Base-by-base conservation (phyloP, 2,797 vertebrate genomes). In the Paramormyrops hopkinsi region DNA sequence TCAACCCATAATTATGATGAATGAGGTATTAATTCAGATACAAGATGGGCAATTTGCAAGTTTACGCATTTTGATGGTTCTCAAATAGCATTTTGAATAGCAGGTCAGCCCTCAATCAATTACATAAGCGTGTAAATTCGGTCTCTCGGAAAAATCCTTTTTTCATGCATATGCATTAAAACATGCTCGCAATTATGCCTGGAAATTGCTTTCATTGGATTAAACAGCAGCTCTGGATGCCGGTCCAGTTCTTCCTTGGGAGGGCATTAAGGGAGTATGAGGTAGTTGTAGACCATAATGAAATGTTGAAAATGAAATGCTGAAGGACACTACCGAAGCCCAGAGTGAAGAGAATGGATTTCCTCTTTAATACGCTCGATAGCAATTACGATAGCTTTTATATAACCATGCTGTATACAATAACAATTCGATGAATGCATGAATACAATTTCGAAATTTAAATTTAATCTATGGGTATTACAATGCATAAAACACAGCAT, bases 1-100 rank as follows among this genome's bases (percentile, higher is more conserved):
- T 99, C 98, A 99, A 97, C 97, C 96, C 97, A 98, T 99, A 99
- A 99, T 99, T 98, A 99, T 99, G 99, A 99, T 99, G 98, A 99
- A 99, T 99, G 98, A 96, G 97, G 97, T 98, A 99, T 99, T 99
- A 99, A 99, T 99, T 98, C 98, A 98, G 96, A 98, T 98, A 99
- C 98, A 99, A 99, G 98, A 97, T 98, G 97, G 97, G 97, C 97
- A 98, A 99, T 99, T 99, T 99, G 98, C 98, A 98, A 97, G 97
- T 99, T 98, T 97, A 97, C 96, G 96, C 96, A 96, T 99, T 99
- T 97, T 99, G 97, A 99, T 99, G 97, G 97, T 98, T 99, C 97
- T 99, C 97, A 99, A 99, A 99, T 99, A 99, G 97, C 98, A 98
- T 98, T 99, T 97, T 98, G 97, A 98, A 98, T 96, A 98, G 96